Evolutionary conservation across 2,797 vertebrate genomes (phyloP).

Genomic region (Enteromius afrohamiltoni): DNA sequence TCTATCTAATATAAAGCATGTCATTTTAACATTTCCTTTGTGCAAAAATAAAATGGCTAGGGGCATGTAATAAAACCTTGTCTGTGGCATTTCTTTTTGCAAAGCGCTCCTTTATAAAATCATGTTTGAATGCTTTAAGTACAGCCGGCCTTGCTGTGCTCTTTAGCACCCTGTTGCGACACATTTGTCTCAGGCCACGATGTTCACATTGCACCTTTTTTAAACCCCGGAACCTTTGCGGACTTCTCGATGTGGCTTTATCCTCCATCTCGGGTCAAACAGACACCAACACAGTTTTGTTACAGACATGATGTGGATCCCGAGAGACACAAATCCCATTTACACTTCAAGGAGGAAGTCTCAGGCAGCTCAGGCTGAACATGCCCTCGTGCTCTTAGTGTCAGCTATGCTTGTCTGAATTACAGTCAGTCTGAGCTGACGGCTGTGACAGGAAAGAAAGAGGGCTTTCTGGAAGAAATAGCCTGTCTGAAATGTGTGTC

Average conservation of each 20-base stretch:
- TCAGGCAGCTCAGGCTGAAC: conserved; percentile 5
- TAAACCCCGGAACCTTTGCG: background rate
- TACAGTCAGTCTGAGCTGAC: conserved; percentile 31
- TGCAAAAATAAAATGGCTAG: conserved; percentile 34
- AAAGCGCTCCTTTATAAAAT: background rate
- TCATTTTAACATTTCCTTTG: conserved; percentile 31
- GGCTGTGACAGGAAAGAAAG: conserved; percentile 18
- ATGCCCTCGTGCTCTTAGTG: conserved; percentile 20
- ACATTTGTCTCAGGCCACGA: background rate
- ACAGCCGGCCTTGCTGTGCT: background rate
- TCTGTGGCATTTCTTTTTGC: conserved; percentile 20
- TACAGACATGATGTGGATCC: conserved; percentile 35
- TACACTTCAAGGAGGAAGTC: conserved; percentile 38
- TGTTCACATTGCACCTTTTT: background rate
- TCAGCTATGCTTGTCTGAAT: conserved; percentile 40
- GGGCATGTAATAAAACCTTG: conserved; percentile 34
- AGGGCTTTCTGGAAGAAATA: conserved; percentile 29
- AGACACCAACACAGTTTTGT: conserved; percentile 21
- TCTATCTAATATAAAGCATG: conserved; percentile 32
- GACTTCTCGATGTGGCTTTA: conserved; percentile 11
- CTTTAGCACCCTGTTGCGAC: conserved; percentile 5
- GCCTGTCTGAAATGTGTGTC: conserved; percentile 8
- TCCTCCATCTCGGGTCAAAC: conserved; percentile 27
- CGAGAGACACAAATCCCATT: conserved; percentile 44
- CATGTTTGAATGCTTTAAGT: background rate